Conservation (phyloP, 64 coral and sea anemone species). For the Actinia tenebrosa region DNA sequence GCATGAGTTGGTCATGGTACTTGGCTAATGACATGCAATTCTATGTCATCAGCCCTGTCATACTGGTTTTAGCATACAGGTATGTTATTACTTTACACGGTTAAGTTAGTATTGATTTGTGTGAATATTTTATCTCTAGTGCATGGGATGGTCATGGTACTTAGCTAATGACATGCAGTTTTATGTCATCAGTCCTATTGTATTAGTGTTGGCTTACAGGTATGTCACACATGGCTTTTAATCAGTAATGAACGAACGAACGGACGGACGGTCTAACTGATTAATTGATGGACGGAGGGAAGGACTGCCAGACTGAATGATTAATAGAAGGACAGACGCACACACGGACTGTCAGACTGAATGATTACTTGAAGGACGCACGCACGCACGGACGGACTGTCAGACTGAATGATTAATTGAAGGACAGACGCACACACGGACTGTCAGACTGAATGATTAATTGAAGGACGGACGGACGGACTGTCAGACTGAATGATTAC, state of each 20-base stretch:
- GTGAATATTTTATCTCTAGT: conserved; percentile 11
- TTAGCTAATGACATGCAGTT: conserved; percentile 45
- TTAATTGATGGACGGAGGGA: not conserved
- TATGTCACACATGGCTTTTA: not conserved
- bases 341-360: not conserved
- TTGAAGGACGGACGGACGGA: too few relatives aligned
- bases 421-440: too few relatives aligned
- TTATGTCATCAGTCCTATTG: conserved; percentile 27
- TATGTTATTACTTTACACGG: not conserved
- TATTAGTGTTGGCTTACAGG: conserved; percentile 14
- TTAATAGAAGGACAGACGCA: too few relatives aligned
- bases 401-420: too few relatives aligned
- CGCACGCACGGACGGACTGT: not conserved
- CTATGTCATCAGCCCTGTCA: conserved; percentile 25
- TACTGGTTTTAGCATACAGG: conserved; percentile 8
- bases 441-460: not conserved
- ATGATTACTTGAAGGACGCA: too few relatives aligned
- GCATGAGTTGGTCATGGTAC: conserved; percentile 34
- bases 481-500: too few relatives aligned
- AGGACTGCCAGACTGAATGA: not conserved
- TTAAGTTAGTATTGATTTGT: too few relatives aligned
- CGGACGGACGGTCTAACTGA: too few relatives aligned
- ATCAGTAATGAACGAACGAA: not conserved
- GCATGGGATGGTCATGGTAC: conserved; percentile 38
- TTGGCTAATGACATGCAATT: conserved; percentile 40